Evolutionary conservation across 2,888 invertebrate species (phyloP).

Genomic region (Ophion slaviceki): DNA sequence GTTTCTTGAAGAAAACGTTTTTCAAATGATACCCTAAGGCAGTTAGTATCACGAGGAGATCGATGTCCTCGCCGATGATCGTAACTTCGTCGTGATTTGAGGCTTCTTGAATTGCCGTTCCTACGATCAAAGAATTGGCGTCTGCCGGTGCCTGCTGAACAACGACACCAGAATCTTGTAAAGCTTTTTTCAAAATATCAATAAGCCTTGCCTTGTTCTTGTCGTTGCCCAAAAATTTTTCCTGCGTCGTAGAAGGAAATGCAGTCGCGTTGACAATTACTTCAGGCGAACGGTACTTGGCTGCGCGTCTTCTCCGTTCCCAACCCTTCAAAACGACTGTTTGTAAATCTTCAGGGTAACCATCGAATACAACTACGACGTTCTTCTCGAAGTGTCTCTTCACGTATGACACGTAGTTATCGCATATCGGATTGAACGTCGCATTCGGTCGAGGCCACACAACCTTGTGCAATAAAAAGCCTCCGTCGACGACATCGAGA

Average conservation of each 20-base stretch:
- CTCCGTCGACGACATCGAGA: no score
- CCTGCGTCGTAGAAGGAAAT: slow-evolving; percentile 16
- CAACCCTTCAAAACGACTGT: slow-evolving; percentile 17
- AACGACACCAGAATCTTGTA: slow-evolving; percentile 37
- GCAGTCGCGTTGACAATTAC: slow-evolving; percentile 33
- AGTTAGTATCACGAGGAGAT: no score
- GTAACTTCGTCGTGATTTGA: background rate
- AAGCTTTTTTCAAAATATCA: slow-evolving; percentile 1
- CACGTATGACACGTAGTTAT: slow-evolving; percentile 39
- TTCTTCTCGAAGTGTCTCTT: slow-evolving; percentile 23
- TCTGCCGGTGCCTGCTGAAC: slow-evolving; percentile 57
- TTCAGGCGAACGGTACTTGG: slow-evolving; percentile 21
- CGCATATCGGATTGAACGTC: slow-evolving; percentile 45
- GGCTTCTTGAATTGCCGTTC: slow-evolving; percentile 43
- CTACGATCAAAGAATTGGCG: slow-evolving; percentile 54
- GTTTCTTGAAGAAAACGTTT: no score
- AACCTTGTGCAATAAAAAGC: slow-evolving; percentile 42
- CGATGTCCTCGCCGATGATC: no score
- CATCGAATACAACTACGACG: slow-evolving; percentile 39
- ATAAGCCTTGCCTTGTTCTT: slow-evolving; percentile 18
- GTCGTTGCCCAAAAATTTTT: slow-evolving; percentile 23
- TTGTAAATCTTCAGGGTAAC: slow-evolving; percentile 38
- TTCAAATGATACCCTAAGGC: no score
- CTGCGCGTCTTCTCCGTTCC: slow-evolving; percentile 46
- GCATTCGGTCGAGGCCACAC: slow-evolving; percentile 30